phyloP scores from a whole-genome alignment of 2,113 vertebrate species.

The Sminthopsis crassicaudata region DNA sequence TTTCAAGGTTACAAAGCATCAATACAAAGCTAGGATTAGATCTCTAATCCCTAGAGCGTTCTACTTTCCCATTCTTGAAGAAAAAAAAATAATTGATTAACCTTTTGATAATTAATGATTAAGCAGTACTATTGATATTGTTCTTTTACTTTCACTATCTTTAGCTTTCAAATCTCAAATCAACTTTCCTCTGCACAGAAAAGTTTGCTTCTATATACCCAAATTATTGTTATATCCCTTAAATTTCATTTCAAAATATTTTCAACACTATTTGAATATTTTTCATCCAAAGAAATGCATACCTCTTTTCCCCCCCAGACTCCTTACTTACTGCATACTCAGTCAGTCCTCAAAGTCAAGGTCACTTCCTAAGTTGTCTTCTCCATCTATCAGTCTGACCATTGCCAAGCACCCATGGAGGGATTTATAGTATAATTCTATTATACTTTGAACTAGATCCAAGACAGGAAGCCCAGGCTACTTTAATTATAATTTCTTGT shows the following conservation, averaged over 20 bases:
- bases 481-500: constrained; percentile 2
- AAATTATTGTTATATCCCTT: neutral
- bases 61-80: neutral
- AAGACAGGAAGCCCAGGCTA: neutral
- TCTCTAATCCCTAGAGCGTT: neutral
- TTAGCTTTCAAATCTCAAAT: neutral
- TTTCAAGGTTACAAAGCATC: neutral
- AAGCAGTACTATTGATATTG: neutral
- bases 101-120: neutral
- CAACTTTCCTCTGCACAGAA: neutral
- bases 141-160: neutral
- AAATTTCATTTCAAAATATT: neutral
- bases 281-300: neutral
- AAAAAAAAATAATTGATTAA: neutral
- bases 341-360: neutral
- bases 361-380: neutral
- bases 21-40: neutral
- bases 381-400: neutral
- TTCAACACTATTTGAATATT: neutral
- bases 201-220: neutral
- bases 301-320: neutral
- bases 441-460: neutral
- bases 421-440: neutral
- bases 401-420: neutral
- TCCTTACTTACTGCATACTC: neutral